phyloP scores from a whole-genome alignment of 2,113 vertebrate species.

The Trachemys scripta region DNA sequence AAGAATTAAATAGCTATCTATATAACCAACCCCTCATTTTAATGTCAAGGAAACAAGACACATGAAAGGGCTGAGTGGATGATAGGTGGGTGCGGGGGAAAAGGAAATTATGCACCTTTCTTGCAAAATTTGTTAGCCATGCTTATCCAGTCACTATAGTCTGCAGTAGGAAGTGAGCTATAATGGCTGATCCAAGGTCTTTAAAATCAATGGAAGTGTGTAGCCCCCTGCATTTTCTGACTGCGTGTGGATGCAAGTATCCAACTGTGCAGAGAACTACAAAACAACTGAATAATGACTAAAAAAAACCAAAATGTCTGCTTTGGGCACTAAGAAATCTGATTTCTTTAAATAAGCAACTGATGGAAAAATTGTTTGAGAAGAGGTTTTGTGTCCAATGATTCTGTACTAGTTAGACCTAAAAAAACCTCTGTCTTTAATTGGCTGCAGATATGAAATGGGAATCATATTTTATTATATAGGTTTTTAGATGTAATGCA shows the following conservation, averaged over 20 bases:
- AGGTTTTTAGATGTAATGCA: neutral
- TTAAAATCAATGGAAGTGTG: neutral
- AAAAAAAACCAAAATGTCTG: neutral
- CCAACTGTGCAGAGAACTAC: neutral
- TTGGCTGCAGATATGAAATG: no score
- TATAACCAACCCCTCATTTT: neutral
- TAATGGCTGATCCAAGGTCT: neutral
- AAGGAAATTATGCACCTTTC: neutral
- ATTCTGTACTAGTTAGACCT: neutral
- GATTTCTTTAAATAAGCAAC: neutral
- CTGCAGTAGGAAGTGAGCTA: neutral
- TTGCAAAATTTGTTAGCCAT: fast-evolving
- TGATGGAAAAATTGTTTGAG: neutral
- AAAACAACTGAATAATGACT: neutral
- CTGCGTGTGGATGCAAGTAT: neutral
- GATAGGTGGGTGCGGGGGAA: neutral
- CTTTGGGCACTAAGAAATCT: neutral
- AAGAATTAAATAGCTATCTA: neutral
- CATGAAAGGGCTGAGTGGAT: neutral
- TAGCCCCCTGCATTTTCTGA: neutral
- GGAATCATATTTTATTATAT: neutral
- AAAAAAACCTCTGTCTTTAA: neutral
- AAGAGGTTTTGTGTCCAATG: neutral
- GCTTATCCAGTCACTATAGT: neutral
- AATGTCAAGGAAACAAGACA: fast-evolving